Evolutionary conservation across 2,888 invertebrate genomes (phyloP).

Genomic region (Antheraea assamensis): DNA sequence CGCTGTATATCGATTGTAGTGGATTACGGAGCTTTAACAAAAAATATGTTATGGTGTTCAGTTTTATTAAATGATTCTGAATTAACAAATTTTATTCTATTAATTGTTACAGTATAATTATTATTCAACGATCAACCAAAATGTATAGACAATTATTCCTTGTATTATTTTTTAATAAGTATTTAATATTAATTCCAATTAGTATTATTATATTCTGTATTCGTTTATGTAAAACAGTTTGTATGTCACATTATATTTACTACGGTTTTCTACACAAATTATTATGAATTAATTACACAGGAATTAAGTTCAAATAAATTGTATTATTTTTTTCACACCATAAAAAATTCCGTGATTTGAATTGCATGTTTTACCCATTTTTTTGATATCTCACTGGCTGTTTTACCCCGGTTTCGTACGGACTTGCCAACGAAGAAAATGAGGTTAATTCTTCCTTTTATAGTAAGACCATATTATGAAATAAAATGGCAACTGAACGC

Average conservation of each 20-base stretch:
- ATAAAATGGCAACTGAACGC: no score
- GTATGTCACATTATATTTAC: slow-evolving; percentile 76
- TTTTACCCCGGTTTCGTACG: no score
- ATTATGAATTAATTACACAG: slow-evolving; percentile 70
- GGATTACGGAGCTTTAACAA: slow-evolving; percentile 55
- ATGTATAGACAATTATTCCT: slow-evolving; percentile 19
- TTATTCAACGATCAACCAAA: slow-evolving; percentile 18
- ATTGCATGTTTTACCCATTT: not conserved
- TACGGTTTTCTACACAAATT: slow-evolving; percentile 77
- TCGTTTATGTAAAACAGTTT: slow-evolving; percentile 58
- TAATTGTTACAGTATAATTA: slow-evolving; percentile 37
- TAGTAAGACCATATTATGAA: no score
- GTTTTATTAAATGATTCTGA: slow-evolving; percentile 36
- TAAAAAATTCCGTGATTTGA: not conserved
- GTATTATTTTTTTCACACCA: slow-evolving; percentile 12
- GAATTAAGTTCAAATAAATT: slow-evolving; percentile 66
- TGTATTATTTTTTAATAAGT: slow-evolving; percentile 22
- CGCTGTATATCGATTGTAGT: not conserved
- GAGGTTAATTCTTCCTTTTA: no score
- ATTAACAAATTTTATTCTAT: slow-evolving; percentile 24
- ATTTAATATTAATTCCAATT: slow-evolving; percentile 46
- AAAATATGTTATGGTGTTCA: slow-evolving; percentile 40
- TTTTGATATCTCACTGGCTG: not conserved
- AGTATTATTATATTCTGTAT: slow-evolving; percentile 28
- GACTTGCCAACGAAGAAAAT: no score